Evolutionary conservation across 2,888 invertebrate species (phyloP).

Genomic region (Dichetophora obliterata): DNA sequence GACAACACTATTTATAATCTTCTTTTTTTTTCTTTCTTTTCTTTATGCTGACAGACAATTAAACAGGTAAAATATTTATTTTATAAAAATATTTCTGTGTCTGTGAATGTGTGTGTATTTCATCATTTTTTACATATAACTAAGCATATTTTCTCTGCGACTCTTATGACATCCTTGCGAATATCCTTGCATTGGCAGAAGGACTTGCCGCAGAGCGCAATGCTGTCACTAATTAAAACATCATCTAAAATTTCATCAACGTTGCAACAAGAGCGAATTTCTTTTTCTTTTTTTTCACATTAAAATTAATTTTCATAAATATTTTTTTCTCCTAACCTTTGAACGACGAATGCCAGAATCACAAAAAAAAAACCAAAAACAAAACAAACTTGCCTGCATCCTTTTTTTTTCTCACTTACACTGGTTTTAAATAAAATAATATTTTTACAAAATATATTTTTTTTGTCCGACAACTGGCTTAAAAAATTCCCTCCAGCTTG

Average conservation of each 20-base stretch:
- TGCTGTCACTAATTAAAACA: slow-evolving; percentile 41
- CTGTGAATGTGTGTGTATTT: too few species aligned
- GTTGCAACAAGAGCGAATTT: slow-evolving; percentile 33
- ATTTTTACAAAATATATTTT: slow-evolving; percentile 34
- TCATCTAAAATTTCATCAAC: slow-evolving; percentile 56
- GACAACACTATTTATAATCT: neutral
- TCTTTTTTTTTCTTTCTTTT: neutral
- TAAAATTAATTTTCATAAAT: slow-evolving; percentile 62
- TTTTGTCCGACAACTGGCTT: neutral
- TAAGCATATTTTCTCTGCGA: neutral
- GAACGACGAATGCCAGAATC: slow-evolving; percentile 49
- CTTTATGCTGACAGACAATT: slow-evolving; percentile 1
- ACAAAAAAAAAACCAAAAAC: slow-evolving; percentile 43
- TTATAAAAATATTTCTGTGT: slow-evolving; percentile 2
- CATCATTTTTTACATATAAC: neutral
- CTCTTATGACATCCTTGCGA: neutral
- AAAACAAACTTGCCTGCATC: slow-evolving; percentile 36
- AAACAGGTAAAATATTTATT: slow-evolving; percentile 30
- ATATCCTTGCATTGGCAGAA: neutral
- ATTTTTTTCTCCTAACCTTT: slow-evolving; percentile 53
- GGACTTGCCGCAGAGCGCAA: neutral
- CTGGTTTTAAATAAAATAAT: slow-evolving; percentile 42
- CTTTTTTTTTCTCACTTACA: slow-evolving; percentile 13
- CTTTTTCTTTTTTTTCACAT: slow-evolving; percentile 48
- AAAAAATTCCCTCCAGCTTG: slow-evolving; percentile 34